A percentile compares a stretch with the other conserved stretches of the same genome.
phyloP scores from a whole-genome alignment of 2,113 vertebrate genomes.

The Psittacula cyanocephala region DNA sequence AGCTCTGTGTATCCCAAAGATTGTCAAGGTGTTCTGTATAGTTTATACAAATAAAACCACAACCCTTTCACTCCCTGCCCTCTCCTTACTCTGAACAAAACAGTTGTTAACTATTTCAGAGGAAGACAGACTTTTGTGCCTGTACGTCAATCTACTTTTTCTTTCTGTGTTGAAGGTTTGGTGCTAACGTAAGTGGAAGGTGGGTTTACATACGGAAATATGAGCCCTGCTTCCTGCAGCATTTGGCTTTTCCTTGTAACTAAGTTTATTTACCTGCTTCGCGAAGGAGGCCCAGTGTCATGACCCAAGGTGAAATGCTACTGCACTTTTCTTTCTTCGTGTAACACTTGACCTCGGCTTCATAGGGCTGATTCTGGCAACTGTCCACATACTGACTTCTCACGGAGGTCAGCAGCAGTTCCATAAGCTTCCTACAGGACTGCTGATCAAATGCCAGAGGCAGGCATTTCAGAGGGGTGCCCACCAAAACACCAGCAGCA shows the following conservation, averaged over 20 bases:
- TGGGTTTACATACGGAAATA: not conserved
- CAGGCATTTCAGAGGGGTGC: not conserved
- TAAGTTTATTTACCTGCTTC: not conserved
- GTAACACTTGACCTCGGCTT: not conserved
- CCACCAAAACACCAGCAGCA: not conserved
- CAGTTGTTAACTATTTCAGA: not conserved
- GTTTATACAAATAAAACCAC: not conserved
- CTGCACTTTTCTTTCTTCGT: not conserved
- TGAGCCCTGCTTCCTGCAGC: not conserved
- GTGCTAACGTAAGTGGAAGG: not conserved
- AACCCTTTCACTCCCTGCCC: not conserved
- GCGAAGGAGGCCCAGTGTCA: not conserved
- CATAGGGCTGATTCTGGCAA: not conserved
- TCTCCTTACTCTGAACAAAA: not conserved
- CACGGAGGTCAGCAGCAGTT: not conserved
- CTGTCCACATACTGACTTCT: not conserved
- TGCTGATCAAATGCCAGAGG: not conserved
- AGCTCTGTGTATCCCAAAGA: slow-evolving; percentile 20
- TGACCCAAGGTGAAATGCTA: not conserved
- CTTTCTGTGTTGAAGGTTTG: not conserved
- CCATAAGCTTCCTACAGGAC: accelerated
- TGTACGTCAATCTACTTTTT: not conserved
- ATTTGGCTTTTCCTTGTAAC: not conserved
- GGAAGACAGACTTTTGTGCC: not conserved
- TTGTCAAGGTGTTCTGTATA: not conserved